phyloP scores from a whole-genome alignment of 2,797 vertebrate species.

The Crocidura indochinensis region DNA sequence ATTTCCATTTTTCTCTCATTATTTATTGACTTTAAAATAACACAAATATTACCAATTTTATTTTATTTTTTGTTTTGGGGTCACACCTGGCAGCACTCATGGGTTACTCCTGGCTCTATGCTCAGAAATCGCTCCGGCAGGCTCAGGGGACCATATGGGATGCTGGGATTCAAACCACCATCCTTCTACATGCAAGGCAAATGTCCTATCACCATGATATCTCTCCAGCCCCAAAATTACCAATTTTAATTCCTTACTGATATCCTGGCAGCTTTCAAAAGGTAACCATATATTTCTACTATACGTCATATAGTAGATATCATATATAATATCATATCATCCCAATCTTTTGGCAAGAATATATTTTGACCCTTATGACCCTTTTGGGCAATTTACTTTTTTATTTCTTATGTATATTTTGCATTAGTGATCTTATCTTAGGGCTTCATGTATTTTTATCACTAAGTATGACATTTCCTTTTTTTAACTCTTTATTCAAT shows the following conservation, averaged over 20 bases:
- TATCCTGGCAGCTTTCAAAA: not conserved
- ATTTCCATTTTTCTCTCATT: not conserved
- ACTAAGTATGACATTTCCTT: not conserved
- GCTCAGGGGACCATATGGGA: no score
- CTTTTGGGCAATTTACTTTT: not conserved
- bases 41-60: not conserved
- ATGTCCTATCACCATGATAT: no score
- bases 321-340: no score
- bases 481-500: not conserved
- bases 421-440: not conserved
- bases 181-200: no score
- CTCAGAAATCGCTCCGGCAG: no score
- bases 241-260: not conserved
- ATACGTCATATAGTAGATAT: no score
- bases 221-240: no score
- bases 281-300: rapidly evolving
- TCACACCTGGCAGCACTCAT: no score
- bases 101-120: no score
- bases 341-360: not conserved
- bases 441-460: not conserved
- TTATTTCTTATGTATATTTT: constrained; percentile 18
- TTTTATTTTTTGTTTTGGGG: no score
- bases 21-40: not conserved
- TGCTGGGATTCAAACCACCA: no score
- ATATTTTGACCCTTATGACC: not conserved